phyloP scores from a whole-genome alignment of 2,113 vertebrate genomes.

The Heliornis fulica region DNA sequence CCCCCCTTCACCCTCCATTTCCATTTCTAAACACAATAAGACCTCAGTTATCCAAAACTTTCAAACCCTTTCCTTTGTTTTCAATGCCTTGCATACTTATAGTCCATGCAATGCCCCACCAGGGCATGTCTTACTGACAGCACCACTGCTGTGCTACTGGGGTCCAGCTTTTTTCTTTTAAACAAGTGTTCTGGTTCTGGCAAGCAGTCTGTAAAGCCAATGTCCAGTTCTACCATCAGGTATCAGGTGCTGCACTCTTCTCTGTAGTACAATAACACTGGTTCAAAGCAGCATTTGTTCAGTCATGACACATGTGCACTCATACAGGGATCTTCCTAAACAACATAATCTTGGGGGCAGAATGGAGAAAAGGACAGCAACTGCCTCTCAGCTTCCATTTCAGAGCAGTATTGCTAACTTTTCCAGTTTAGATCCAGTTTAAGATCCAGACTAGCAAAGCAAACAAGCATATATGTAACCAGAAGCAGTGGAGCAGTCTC shows the following conservation, averaged over 20 bases:
- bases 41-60: not conserved
- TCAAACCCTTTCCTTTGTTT: not conserved
- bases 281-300: not conserved
- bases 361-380: not conserved
- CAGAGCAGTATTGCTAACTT: not conserved
- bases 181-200: too few species aligned
- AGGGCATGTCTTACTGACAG: not conserved
- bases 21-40: not conserved
- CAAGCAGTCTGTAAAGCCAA: not conserved
- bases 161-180: not conserved
- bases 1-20: not conserved
- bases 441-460: not conserved
- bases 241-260: not conserved
- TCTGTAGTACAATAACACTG: not conserved
- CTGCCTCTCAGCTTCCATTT: not conserved
- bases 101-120: not conserved
- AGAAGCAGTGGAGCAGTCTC: not conserved
- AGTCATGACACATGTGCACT: fast-evolving
- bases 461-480: not conserved
- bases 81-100: not conserved
- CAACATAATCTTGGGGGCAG: not conserved
- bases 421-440: not conserved
- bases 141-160: not conserved
- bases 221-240: not conserved
- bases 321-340: not conserved